Evolutionary conservation across 23 tunicate species (phyloP).

Genomic region (Ciona savignyi): DNA sequence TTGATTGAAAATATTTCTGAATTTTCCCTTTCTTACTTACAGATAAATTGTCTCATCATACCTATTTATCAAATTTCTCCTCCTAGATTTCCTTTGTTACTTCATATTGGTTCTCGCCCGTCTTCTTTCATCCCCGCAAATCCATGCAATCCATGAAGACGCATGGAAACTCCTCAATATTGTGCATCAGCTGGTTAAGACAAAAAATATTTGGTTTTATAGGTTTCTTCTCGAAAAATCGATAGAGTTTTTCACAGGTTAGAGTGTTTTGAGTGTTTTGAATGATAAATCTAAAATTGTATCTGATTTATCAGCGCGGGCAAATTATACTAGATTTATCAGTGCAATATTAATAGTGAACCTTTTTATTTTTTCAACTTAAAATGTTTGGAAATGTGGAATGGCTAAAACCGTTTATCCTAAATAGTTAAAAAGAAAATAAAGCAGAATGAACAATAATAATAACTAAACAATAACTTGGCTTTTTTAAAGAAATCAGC

Average conservation of each 20-base stretch:
- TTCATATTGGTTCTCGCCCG: slow-evolving; percentile 17
- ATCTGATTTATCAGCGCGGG: too few relatives aligned
- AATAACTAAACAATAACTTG: too few relatives aligned
- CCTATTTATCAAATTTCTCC: not conserved
- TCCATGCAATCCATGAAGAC: slow-evolving; percentile 26
- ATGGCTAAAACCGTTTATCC: too few relatives aligned
- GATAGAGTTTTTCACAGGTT: slow-evolving; percentile 14
- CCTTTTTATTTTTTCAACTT: too few relatives aligned
- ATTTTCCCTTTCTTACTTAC: not conserved
- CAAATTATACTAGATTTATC: too few relatives aligned
- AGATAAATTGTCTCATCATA: slow-evolving; percentile 6
- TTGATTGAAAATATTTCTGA: too few relatives aligned
- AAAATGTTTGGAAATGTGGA: too few relatives aligned
- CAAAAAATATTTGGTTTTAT: slow-evolving; percentile 39
- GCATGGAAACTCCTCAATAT: slow-evolving; percentile 17
- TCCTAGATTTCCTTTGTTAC: slow-evolving; percentile 38
- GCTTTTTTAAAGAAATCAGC: too few relatives aligned
- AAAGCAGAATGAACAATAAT: too few relatives aligned
- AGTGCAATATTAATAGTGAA: too few relatives aligned
- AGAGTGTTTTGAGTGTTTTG: slow-evolving; percentile 29
- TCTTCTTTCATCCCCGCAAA: slow-evolving; percentile 10
- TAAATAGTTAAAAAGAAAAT: too few relatives aligned
- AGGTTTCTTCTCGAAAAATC: slow-evolving; percentile 9
- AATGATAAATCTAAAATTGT: too few relatives aligned
- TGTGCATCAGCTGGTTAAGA: slow-evolving; percentile 41